Evolutionary conservation across 2,113 vertebrate genomes (phyloP), one percentile per base, ranked within the genome.

Genomic region (Mormyrus lacerda): DNA sequence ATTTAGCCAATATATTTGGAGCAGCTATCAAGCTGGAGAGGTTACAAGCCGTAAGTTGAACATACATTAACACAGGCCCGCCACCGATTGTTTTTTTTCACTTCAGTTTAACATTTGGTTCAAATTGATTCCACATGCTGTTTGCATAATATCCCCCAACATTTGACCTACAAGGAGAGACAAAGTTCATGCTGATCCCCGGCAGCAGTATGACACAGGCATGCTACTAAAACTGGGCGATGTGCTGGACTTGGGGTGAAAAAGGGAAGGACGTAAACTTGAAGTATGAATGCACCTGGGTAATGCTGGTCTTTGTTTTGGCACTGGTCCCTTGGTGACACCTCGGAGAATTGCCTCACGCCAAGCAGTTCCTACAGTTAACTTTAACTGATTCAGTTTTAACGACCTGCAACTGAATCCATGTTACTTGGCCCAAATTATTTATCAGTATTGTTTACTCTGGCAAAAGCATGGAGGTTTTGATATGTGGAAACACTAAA

Each of bases 111-210:
- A 92, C 91, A 92, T 89, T 87, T 89, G 89, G 90, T 91, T 53
- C 83, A 94, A 95, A 95, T 94, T 92, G 93, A 91, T 94, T 93
- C 95, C 95, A 95, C 93, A 95, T 96, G 95, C 93, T 94, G 94
- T 93, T 93, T 93, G 92, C 91, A 93, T 94, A 76, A 91, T 90
- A 90, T 89, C 91, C 84, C 89, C 76, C 61, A 88, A 65, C 42
- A 55, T 51, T 85, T 76, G 92, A 92, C 91, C 92, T 93, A 91
- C 84, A 90, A 92, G 88, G 88, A 85, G 88, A 87, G 86, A 88
- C 90, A 92, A 91, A 91, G 92, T 91, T 92, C 92, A 90, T 55
- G 31, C 88, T 48, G 47, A 91, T 88, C 65, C 65, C 47, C 9
- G 47, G 51, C 85, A 83, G 53, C 82, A 39, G 58, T 9, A n/a